Conservation (phyloP, 2,797 vertebrate genomes). For the Trematomus bernacchii region DNA sequence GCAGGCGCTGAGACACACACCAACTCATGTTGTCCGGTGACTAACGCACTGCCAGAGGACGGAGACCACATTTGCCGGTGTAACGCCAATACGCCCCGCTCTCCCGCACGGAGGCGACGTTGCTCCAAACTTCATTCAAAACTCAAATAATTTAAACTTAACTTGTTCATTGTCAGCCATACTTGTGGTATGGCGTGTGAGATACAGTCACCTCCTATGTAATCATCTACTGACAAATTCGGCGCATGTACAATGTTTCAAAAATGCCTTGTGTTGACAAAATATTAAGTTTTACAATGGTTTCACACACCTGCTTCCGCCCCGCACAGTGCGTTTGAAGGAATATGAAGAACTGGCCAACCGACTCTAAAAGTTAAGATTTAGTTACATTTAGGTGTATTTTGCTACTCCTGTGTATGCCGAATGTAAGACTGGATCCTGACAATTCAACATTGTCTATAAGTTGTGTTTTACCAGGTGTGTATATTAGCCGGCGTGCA, state of each 20-base stretch:
- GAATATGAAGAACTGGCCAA: conserved; percentile 11
- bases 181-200: not conserved
- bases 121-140: conserved; percentile 43
- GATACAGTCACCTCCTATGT: accelerated
- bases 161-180: not conserved
- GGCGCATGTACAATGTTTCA: not conserved
- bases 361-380: conserved; percentile 43
- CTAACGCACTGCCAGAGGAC: conserved; percentile 29
- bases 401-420: not conserved
- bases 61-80: not conserved
- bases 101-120: not conserved
- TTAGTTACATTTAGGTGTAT: not conserved
- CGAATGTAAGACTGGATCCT: conserved; percentile 21
- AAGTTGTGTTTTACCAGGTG: not conserved
- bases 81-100: conserved; percentile 7
- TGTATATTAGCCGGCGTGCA: not conserved
- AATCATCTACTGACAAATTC: conserved; percentile 17
- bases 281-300: conserved; percentile 32
- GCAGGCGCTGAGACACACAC: conserved; percentile 2
- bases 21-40: not conserved
- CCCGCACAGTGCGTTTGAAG: conserved; percentile 6
- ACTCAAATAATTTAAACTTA: not conserved
- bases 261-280: not conserved
- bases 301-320: conserved; percentile 48
- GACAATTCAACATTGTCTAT: not conserved